Percentiles rank a stretch among this genome's conserved stretches.
phyloP scores from a whole-genome alignment of 2,113 vertebrate genomes.

The Istiophorus platypterus region DNA sequence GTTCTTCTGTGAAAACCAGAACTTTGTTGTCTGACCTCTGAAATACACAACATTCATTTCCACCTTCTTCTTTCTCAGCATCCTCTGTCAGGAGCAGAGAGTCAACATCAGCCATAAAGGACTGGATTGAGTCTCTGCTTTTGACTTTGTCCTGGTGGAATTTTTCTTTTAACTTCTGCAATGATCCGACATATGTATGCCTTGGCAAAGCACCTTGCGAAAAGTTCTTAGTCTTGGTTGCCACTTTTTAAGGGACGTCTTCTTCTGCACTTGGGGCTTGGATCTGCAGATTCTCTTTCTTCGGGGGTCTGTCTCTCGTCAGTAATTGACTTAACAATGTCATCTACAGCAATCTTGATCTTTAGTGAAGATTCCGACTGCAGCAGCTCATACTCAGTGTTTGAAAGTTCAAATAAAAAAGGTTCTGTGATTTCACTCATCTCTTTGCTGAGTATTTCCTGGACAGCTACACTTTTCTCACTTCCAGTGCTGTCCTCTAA shows the following conservation, averaged over 20 bases:
- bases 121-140: not conserved
- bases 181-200: not conserved
- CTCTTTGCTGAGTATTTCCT: not conserved
- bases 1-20: not conserved
- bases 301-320: no score
- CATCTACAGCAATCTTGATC: not conserved
- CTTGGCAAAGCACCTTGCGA: not conserved
- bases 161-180: not conserved
- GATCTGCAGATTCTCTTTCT: not conserved
- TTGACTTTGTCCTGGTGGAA: not conserved
- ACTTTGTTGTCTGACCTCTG: no score
- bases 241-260: not conserved
- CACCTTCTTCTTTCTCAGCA: not conserved
- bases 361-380: not conserved
- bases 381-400: not conserved
- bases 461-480: not conserved
- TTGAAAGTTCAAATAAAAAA: not conserved
- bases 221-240: not conserved
- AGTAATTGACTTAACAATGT: not conserved
- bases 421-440: not conserved
- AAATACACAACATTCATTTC: no score
- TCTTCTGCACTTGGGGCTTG: not conserved
- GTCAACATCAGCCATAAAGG: not conserved
- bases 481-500: not conserved
- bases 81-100: not conserved